Evolutionary conservation across 2,888 invertebrate genomes (phyloP).

Genomic region (Lymantria monacha): DNA sequence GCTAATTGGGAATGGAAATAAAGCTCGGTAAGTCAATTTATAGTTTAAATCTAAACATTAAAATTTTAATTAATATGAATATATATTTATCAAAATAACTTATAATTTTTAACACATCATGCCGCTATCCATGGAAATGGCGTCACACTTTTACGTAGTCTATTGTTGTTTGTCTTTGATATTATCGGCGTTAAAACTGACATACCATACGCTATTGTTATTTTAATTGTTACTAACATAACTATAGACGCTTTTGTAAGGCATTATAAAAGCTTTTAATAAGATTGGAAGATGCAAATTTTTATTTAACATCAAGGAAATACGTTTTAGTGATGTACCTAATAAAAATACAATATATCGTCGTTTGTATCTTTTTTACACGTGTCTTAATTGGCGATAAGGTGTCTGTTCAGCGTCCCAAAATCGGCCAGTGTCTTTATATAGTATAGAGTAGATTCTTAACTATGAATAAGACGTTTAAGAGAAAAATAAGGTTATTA

Average conservation of each 20-base stretch:
- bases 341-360: too few species aligned
- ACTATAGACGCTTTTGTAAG: slow-evolving; percentile 16
- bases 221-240: slow-evolving; percentile 30
- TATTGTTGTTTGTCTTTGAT: slow-evolving; percentile 16
- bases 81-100: neutral
- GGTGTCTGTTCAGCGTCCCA: too few species aligned
- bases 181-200: slow-evolving; percentile 25
- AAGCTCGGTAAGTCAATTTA: neutral
- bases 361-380: too few species aligned
- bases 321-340: too few species aligned
- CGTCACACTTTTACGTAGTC: slow-evolving; percentile 8
- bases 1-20: neutral
- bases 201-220: slow-evolving; percentile 25
- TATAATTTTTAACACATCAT: neutral
- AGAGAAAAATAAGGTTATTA: too few species aligned
- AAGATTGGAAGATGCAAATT: too few species aligned
- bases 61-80: neutral
- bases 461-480: too few species aligned
- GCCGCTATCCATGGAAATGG: slow-evolving; percentile 4
- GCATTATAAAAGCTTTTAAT: too few species aligned
- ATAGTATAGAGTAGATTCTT: too few species aligned
- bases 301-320: too few species aligned
- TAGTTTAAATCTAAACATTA: neutral
- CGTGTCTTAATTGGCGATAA: too few species aligned
- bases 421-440: too few species aligned